A percentile compares a stretch with the other conserved stretches of the same genome.
Conservation (phyloP, 2,113 vertebrate genomes). For the Corythoichthys intestinalis region DNA sequence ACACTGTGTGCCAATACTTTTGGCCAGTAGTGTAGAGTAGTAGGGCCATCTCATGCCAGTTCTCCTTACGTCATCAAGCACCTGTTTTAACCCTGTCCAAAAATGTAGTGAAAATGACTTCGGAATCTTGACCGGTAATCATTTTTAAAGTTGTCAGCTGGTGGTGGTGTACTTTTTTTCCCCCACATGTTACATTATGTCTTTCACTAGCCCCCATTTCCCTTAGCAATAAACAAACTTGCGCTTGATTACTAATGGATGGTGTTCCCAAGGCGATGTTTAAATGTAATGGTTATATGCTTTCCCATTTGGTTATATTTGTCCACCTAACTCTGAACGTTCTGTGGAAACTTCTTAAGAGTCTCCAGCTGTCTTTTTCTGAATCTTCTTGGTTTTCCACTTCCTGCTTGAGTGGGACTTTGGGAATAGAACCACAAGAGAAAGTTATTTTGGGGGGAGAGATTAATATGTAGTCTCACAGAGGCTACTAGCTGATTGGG, state of each 20-base stretch:
- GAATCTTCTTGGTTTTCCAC: neutral
- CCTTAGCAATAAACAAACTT: neutral
- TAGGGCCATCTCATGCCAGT: no score
- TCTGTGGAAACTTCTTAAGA: neutral
- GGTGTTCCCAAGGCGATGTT: neutral
- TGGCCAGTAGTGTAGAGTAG: no score
- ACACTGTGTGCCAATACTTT: no score
- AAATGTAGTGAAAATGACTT: no score
- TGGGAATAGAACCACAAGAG: neutral
- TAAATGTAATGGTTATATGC: neutral
- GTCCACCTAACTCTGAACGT: neutral
- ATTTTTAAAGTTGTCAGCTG: neutral
- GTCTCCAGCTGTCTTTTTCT: neutral
- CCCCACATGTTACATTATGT: neutral
- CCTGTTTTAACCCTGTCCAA: no score
- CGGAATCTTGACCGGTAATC: neutral
- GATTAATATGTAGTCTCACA: conserved; percentile 60
- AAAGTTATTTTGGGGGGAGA: conserved; percentile 36
- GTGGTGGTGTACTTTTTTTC: no score
- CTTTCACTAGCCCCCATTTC: neutral
- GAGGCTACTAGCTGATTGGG: conserved; percentile 81
- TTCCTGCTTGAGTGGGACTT: neutral
- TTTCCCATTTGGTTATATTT: neutral
- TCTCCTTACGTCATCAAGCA: no score
- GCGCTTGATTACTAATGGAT: neutral